Evolutionary conservation across 1,140 invertebrate species (phyloP), one percentile per base, ranked within the genome.

Genomic region (Saccostrea echinata): DNA sequence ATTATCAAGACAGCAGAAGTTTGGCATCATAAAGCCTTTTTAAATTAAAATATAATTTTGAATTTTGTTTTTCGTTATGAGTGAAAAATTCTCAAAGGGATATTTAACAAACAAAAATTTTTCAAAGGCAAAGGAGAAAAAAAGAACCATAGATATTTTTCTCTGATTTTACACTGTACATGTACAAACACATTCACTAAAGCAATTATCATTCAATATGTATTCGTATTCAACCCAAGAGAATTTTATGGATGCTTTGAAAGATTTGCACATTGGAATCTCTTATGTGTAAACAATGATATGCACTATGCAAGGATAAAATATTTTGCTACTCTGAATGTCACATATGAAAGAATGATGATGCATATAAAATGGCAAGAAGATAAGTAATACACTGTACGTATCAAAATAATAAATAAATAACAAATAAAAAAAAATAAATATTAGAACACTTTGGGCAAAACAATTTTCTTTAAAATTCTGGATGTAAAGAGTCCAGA

Each of bases 401-500:
- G 11, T 55, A 55, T 61, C 18, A 61, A 61, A 57, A 61, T n/a
- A 64, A 64, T 35, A 71, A 71, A 71, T 71, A 76, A 76, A 76
- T 76, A 8, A 33, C 24, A 76, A 30, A 76, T 71, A 76, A 76
- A 33, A 4, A 24, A 24, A 33, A 30, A 24, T n/a, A 76, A 71
- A 30, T 76, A 13, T 76, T 33, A 13, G 27, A 24, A 76, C 68
- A 76, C 33, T 30, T 16, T 76, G 68, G 68, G 68, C 30, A 30
- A 33, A 76, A 30, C 4, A 76, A 18, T 61, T 24, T 71, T 30
- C 12, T 33, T 30, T 9, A 27, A 76, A 76, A 76, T 30, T 76
- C 68, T 76, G 68, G 68, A 76, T 76, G 68, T 76, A 76, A 33
- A 76, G 68, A 30, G 68, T 76, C 68, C 68, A 76, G 68, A 76